Base-by-base conservation (phyloP, 2,888 invertebrate genomes). In the Microctonus brassicae region DNA sequence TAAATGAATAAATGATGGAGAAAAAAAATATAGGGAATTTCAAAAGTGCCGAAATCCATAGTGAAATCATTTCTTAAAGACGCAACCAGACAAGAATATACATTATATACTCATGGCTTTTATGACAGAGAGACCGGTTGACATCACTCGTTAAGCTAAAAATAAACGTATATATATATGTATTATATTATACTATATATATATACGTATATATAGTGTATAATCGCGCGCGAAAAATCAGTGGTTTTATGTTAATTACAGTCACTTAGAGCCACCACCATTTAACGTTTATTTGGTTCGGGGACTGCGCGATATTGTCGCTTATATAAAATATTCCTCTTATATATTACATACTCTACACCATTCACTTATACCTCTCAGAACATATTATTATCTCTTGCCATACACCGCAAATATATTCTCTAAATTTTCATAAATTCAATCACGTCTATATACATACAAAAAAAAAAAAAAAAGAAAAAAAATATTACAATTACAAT, bases 61-160 rank as follows among this genome's bases (percentile, higher is more conserved):
- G 47, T 63, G 63, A 47, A 63, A 63, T 47, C 47, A 17, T 47
- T 17, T 20, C 47, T 63, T 39, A 24, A 39, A 36, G 62, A 39
- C 42, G 24, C 47, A 47, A 47, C 17, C 29, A 7, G 62, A 62
- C 62, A 62, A 62, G 39, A 17, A 47, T 47, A 47, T 39, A 60
- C 34, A n/a, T n/a, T n/a, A 60, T 60, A 62, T 24, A 62, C 62
- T 24, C 24, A 24, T 39, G 39, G 39, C 39, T 62, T 62, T 62
- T 39, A 47, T 47, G 47, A 47, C 47, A 76, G 79, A 75, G 75
- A 80, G 80, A 82, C 82, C 79, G 81, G 81, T 81, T 80, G 79
- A 79, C 82, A 81, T 84, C 82, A 84, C 79, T 82, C 79, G 83
- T 79, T 72, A 47, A 82, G 83, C 85, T 85, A 84, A 84, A 86